Conservation (phyloP, 2,797 vertebrate genomes). For the Eulemur albifrons region DNA sequence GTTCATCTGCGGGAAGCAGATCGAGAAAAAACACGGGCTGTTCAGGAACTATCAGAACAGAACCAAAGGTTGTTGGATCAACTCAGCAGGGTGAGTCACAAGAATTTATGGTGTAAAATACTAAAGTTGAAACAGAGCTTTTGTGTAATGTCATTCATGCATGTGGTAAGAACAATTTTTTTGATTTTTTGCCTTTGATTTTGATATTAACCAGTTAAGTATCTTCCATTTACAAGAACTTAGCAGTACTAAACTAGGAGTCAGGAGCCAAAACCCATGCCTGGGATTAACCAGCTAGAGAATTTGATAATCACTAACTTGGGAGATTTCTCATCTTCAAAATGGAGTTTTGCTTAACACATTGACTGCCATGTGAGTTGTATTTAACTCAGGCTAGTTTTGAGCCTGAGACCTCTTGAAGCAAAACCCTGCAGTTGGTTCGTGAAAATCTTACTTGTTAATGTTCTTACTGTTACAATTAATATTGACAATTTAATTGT, state of each 20-base stretch:
- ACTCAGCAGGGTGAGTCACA: slow-evolving; percentile 93
- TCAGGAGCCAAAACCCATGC: neutral
- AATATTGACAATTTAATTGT: too few species aligned
- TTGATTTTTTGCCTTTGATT: neutral
- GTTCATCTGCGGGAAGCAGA: slow-evolving; percentile 94
- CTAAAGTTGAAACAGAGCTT: neutral
- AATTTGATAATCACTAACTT: neutral
- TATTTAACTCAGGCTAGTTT: too few species aligned
- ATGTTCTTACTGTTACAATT: too few species aligned
- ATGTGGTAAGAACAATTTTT: slow-evolving; percentile 10
- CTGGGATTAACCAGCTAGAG: neutral
- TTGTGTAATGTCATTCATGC: fast-evolving
- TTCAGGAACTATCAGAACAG: slow-evolving; percentile 96
- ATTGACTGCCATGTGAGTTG: too few species aligned
- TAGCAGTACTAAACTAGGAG: neutral
- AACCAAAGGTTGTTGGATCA: slow-evolving; percentile 98
- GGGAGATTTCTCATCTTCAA: slow-evolving; percentile 7
- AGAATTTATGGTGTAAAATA: neutral
- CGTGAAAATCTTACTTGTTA: too few species aligned
- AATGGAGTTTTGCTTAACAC: neutral
- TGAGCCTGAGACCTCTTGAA: too few species aligned
- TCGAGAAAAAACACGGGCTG: slow-evolving; percentile 92
- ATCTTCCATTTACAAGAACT: neutral
- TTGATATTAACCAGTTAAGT: neutral
- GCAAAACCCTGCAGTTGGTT: too few species aligned